Base-by-base conservation (phyloP, 2,888 invertebrate species). In the Andrena bicolor region DNA sequence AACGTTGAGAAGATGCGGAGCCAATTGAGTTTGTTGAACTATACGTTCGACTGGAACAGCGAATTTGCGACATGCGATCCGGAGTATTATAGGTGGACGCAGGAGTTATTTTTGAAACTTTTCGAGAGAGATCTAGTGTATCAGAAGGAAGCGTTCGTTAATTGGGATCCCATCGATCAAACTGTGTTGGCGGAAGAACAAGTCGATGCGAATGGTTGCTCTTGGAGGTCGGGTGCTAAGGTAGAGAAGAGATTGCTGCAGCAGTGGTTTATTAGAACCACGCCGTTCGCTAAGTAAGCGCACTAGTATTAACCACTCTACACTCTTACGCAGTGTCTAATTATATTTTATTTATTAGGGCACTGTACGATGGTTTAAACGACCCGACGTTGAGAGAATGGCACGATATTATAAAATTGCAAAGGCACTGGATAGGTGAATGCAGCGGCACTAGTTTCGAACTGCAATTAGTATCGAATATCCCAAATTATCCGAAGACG, bases 121-220 rank as follows among this genome's bases (percentile, higher is more conserved):
- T 97, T 95, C 94, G 96, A 98, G 90, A 95, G 96, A 68, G 98
- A 97, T 3, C 95, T 99, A 66, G 97, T 96, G 1, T 99, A 99
- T 94, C 97, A 97, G 92, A 97, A 96, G 93, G 96, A 97, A 95
- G 97, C 98, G 13, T 94, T 96, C 84, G 99, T 99, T 0, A 99
- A 99, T 94, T 99, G 99, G 99, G 99, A 99, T 95, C 99, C 99
- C 1, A 95, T 99, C 0, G 99, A 99, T 94, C 95, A 97, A 94
- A 99, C 99, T 2, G 99, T 99, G 1, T 94, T 99, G 84, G 99
- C 99, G 4, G 98, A 99, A 94, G 99, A 99, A 93, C 99, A 99
- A 95, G 99, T 99, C 3, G 99, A 99, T 94, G 96, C 96, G 64
- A 96, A 97, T 90, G 98, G 98, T 13, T 95, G 96, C 90, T 99